Evolutionary conservation across 2,113 vertebrate genomes (phyloP).

Genomic region (Tupaia chinensis): DNA sequence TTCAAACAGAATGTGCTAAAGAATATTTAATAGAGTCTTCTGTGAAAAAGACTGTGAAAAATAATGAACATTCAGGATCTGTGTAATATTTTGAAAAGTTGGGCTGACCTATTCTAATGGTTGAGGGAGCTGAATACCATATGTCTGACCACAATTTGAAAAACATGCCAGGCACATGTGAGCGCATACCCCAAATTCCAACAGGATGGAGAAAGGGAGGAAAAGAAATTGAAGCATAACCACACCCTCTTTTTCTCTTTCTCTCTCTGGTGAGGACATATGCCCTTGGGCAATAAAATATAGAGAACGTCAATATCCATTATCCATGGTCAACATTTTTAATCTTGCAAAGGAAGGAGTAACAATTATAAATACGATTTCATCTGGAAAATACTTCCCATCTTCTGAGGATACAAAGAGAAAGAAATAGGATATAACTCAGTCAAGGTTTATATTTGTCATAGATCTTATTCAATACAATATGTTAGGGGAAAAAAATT

Average conservation of each 20-base stretch:
- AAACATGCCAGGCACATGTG: too few relatives aligned
- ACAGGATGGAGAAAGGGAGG: too few relatives aligned
- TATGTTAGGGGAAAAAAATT: neutral
- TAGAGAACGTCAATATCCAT: too few relatives aligned
- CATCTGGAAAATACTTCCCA: neutral
- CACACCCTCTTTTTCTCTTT: too few relatives aligned
- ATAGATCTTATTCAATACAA: neutral
- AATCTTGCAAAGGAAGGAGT: neutral
- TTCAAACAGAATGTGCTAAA: neutral
- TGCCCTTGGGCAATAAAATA: too few relatives aligned
- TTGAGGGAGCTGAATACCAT: too few relatives aligned
- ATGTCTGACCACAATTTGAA: too few relatives aligned
- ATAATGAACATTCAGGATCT: neutral
- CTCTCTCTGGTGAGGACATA: too few relatives aligned
- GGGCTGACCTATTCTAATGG: too few relatives aligned
- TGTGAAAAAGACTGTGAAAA: neutral
- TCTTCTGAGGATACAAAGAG: neutral
- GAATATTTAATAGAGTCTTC: neutral
- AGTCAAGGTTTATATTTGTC: neutral
- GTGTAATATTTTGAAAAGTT: neutral
- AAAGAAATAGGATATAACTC: neutral
- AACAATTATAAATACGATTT: neutral
- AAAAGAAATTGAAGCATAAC: too few relatives aligned
- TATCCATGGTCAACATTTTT: neutral
- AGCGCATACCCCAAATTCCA: too few relatives aligned